Evolutionary conservation across 1,140 invertebrate genomes (phyloP).

Genomic region (Melanaphis sacchari): DNA sequence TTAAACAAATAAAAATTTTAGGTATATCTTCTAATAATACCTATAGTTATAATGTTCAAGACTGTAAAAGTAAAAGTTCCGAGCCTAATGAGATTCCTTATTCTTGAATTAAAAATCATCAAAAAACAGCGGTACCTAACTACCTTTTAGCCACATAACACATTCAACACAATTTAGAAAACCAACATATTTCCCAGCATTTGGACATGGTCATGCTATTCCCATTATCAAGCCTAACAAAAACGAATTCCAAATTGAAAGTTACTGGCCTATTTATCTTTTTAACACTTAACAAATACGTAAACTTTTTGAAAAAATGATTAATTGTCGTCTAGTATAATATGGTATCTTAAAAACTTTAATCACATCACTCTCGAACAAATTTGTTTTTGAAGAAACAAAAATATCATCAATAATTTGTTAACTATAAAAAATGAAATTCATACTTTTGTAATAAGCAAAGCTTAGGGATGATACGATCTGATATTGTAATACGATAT

Average conservation of each 20-base stretch:
- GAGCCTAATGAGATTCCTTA: neutral
- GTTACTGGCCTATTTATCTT: neutral
- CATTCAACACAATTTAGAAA: neutral
- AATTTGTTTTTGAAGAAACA: too few species aligned
- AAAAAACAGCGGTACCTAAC: neutral
- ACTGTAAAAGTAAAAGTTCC: neutral
- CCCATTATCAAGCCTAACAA: neutral
- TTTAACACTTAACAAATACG: neutral
- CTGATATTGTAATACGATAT: neutral
- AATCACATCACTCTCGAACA: too few species aligned
- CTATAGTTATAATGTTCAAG: too few species aligned
- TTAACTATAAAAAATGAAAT: too few species aligned
- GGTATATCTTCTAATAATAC: too few species aligned
- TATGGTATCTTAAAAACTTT: too few species aligned
- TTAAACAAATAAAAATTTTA: too few species aligned
- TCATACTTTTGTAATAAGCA: too few species aligned
- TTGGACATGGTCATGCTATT: neutral
- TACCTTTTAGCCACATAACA: neutral
- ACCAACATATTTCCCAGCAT: neutral
- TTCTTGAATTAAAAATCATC: neutral
- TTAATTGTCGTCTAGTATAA: too few species aligned
- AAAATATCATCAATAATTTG: too few species aligned
- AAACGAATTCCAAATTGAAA: neutral
- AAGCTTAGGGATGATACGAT: too few species aligned
- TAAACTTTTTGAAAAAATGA: too few species aligned